phyloP scores from a whole-genome alignment of 64 coral and sea anemone genomes.

The Hydrozoanthus tunicans region DNA sequence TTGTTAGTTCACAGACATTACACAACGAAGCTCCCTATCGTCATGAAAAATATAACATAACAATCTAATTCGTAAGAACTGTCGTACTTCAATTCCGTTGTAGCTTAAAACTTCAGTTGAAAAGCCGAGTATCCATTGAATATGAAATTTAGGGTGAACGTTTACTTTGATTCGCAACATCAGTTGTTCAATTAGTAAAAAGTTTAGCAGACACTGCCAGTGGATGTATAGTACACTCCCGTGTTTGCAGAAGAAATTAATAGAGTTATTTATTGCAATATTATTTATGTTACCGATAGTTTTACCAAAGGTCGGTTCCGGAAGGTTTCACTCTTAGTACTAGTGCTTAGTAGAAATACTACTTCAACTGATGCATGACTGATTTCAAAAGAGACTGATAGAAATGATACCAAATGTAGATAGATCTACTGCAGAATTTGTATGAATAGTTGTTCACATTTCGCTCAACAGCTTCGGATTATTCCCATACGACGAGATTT shows the following conservation, averaged over 20 bases:
- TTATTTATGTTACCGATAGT: neutral
- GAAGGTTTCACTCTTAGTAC: too few species aligned
- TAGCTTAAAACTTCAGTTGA: neutral
- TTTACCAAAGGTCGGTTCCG: neutral
- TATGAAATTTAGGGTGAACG: neutral
- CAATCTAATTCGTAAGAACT: neutral
- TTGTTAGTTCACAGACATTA: neutral
- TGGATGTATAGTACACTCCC: neutral
- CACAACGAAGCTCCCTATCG: neutral
- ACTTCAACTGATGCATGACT: too few species aligned
- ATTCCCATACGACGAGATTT: too few species aligned
- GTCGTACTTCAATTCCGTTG: neutral
- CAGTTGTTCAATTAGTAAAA: neutral
- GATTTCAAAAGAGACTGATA: neutral
- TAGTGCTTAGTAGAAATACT: too few species aligned
- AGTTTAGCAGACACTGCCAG: neutral
- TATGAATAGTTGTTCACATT: neutral
- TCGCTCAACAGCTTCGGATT: too few species aligned
- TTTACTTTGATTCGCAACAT: neutral
- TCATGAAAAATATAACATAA: neutral
- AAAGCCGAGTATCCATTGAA: neutral
- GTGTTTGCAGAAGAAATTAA: neutral
- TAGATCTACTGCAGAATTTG: neutral
- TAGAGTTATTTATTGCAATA: constrained; percentile 35
- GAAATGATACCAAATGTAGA: neutral